phyloP scores from a whole-genome alignment of 2,888 invertebrate genomes.

The Cataglyphis altisquamis region DNA sequence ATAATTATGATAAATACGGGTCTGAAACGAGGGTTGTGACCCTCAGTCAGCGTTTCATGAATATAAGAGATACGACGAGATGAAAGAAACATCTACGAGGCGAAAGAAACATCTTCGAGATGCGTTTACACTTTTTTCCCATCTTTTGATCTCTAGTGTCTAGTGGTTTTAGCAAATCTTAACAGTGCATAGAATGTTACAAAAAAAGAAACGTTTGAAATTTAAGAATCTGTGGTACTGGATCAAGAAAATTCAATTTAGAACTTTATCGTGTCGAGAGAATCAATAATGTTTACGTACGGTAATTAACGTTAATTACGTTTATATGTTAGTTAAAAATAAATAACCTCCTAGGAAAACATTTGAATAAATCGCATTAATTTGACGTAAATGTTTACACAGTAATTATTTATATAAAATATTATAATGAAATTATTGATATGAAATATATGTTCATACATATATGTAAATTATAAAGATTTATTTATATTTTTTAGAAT shows the following conservation, averaged over 20 bases:
- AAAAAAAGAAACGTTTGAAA: not conserved
- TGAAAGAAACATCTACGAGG: not conserved
- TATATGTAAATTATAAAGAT: not conserved
- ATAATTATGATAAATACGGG: conserved; percentile 7
- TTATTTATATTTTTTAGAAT: not conserved
- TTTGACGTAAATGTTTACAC: not conserved
- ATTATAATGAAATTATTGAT: not conserved
- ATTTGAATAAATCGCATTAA: not conserved
- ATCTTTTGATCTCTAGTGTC: not conserved
- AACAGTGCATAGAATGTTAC: not conserved
- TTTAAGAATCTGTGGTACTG: not conserved
- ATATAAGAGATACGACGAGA: not conserved
- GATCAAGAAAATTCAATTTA: not conserved
- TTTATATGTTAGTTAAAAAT: not conserved
- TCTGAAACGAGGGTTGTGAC: not conserved
- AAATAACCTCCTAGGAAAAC: not conserved
- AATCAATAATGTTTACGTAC: conserved; percentile 15
- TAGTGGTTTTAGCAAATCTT: not conserved
- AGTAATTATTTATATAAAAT: not conserved
- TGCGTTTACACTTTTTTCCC: not conserved
- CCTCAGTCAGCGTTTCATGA: conserved; percentile 5
- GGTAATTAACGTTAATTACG: not conserved
- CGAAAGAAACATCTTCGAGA: not conserved
- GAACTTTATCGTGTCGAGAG: not conserved
- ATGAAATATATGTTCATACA: not conserved